These are phyloP conservation scores for Microctonus brassicae DNA, from an alignment of 2,888 invertebrate species.

Conservation along the genomic window DNA sequence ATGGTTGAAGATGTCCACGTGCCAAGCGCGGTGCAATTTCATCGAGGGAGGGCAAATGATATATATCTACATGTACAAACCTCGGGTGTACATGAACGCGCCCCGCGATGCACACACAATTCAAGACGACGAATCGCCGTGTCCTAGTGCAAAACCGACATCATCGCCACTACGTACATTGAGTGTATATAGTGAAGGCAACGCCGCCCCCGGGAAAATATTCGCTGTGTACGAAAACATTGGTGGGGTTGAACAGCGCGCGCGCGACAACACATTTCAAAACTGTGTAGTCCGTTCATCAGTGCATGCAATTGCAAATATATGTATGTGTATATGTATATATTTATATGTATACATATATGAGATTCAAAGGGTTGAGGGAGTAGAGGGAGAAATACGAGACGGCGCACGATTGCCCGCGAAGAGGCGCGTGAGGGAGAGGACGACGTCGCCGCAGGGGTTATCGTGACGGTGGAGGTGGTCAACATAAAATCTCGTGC, in stretches of 20 bases:
- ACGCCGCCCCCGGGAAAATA: slow-evolving; percentile 33
- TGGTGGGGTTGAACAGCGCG: slow-evolving; percentile 21
- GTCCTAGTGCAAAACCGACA: slow-evolving; percentile 20
- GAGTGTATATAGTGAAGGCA: slow-evolving; percentile 12
- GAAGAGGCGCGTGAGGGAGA: slow-evolving; percentile 13
- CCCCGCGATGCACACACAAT: slow-evolving; percentile 16
- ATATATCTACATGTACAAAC: slow-evolving; percentile 5
- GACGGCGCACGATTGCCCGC: slow-evolving; percentile 20
- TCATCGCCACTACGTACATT: slow-evolving; percentile 17
- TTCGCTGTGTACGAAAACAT: background rate
- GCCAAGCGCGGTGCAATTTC: slow-evolving; percentile 8
- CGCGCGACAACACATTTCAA: slow-evolving; percentile 38
- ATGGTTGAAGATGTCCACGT: slow-evolving; percentile 8
- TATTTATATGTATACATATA: slow-evolving; percentile 20
- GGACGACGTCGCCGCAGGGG: slow-evolving; percentile 46
- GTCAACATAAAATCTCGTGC: slow-evolving; percentile 69
- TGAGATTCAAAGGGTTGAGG: slow-evolving; percentile 30
- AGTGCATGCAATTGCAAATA: background rate
- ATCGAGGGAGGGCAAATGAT: background rate
- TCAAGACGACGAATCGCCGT: slow-evolving; percentile 15
- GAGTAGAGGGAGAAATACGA: slow-evolving; percentile 6
- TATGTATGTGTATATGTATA: background rate
- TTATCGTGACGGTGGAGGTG: slow-evolving; percentile 53
- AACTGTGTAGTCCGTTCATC: slow-evolving; percentile 29
- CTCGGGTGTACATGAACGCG: background rate